Conservation (phyloP, 2,797 vertebrate genomes). For the Alosa sapidissima region DNA sequence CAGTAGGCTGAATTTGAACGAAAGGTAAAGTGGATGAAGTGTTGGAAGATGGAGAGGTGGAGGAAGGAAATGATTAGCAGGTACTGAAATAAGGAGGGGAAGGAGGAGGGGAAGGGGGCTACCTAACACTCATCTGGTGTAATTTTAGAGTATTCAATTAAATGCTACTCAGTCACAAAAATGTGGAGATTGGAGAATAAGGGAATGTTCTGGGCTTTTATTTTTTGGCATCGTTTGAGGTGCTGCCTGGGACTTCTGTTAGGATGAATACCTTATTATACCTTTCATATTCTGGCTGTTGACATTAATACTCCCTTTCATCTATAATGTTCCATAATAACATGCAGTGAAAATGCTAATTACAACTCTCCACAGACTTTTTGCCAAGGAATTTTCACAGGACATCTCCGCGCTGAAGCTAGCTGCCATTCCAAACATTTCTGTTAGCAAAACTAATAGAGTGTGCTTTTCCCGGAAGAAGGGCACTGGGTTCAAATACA, state of each 20-base stretch:
- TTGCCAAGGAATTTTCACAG: conserved; percentile 37
- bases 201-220: background rate
- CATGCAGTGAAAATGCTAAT: conserved; percentile 48
- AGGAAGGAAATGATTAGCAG: conserved; percentile 27
- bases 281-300: conserved; percentile 35
- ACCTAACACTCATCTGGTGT: conserved; percentile 13
- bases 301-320: conserved; percentile 35
- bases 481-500: conserved; percentile 44
- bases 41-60: conserved; percentile 3
- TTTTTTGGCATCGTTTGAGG: conserved; percentile 28
- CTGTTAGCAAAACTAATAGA: conserved; percentile 51
- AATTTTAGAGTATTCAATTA: conserved; percentile 8
- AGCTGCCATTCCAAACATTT: conserved; percentile 53
- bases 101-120: background rate
- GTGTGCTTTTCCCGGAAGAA: conserved; percentile 49
- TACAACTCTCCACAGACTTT: conserved; percentile 41
- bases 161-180: conserved; percentile 9
- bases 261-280: conserved; percentile 39
- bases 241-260: conserved; percentile 26
- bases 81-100: background rate
- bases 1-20: conserved; percentile 30
- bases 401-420: conserved; percentile 38
- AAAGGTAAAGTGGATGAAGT: conserved; percentile 48
- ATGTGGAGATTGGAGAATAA: background rate
- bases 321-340: conserved; percentile 33